Base-by-base conservation (phyloP, 1,140 invertebrate genomes). In the Idris sp. region DNA sequence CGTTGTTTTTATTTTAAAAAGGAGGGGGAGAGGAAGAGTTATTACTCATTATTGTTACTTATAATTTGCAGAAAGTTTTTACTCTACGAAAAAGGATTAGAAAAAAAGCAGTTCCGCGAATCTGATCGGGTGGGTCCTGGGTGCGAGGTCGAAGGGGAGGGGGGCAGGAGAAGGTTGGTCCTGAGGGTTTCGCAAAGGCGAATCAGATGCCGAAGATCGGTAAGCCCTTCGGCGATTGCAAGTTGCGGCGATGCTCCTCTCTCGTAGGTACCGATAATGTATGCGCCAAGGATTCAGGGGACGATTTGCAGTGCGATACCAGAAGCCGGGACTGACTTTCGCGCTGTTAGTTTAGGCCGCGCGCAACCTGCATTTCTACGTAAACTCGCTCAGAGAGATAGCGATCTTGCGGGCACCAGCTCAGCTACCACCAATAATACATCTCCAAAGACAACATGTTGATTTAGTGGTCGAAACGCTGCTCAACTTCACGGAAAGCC, bases 281-380 rank as follows among this genome's bases (percentile, higher is more conserved):
- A 85, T 84, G 84, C 84, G 77, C 76, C 75, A 64, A 81, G 81
- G 80, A 83, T 84, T 75, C 83, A 79, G 80, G 74, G 78, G 81
- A 83, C 83, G 84, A 85, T 85, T 85, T 82, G 80, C 76, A 81
- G 84, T 83, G 84, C 84, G 84, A 86, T 86, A 86, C 84, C 83
- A 81, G 81, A 75, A 79, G 77, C 79, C 74, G 74, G 41, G 51
- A n/a, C 61, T 65, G 61, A 65, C 48, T n/a, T n/a, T 67, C 51
- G 68, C 62, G 74, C 74, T 61, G 74, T 71, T 76, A 76, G 80
- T 78, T 80, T 77, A 77, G 78, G 76, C 80, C 65, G 26, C 64
- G 36, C 62, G 61, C 77, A 79, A 82, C 79, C 77, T 76, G 78
- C 68, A 83, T 81, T 84, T 86, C 83, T 84, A 84, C 84, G 83